Evolutionary conservation across 2,888 invertebrate species (phyloP).

Genomic region (Electrophaes corylata): DNA sequence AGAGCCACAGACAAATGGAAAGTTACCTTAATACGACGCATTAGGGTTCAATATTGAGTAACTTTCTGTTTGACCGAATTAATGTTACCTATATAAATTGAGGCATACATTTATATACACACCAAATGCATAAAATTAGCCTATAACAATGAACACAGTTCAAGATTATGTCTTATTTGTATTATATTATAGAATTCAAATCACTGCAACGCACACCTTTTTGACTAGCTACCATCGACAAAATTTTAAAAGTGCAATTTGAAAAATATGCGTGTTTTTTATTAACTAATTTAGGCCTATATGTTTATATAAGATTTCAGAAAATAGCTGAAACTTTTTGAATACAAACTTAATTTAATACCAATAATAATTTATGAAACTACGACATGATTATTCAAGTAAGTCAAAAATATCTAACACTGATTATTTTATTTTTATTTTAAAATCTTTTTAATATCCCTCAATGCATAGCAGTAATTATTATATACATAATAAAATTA

Average conservation of each 20-base stretch:
- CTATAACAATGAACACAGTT: constrained; percentile 44
- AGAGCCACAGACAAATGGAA: constrained; percentile 45
- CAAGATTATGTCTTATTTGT: constrained; percentile 29
- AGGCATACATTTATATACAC: constrained; percentile 73
- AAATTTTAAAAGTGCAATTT: constrained; percentile 13
- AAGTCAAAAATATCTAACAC: too few species aligned
- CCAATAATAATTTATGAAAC: too few species aligned
- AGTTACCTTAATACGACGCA: constrained; percentile 6
- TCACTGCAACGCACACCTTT: constrained; percentile 28
- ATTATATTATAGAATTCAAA: constrained; percentile 11
- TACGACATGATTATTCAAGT: too few species aligned
- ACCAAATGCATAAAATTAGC: constrained; percentile 73
- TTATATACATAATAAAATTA: too few species aligned
- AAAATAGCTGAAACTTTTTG: too few species aligned
- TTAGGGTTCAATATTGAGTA: constrained; percentile 12
- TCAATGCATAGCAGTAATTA: too few species aligned
- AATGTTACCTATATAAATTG: constrained; percentile 25
- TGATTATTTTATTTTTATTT: too few species aligned
- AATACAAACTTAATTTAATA: too few species aligned
- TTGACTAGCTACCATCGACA: constrained; percentile 1
- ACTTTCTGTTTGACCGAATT: constrained; percentile 18
- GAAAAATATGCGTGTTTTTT: constrained; percentile 17
- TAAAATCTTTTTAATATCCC: too few species aligned
- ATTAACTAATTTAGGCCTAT: constrained; percentile 20
- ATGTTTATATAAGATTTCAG: constrained; percentile 2